Evolutionary conservation across 1,140 invertebrate species (phyloP).

Genomic region (Drosophila setifemur): DNA sequence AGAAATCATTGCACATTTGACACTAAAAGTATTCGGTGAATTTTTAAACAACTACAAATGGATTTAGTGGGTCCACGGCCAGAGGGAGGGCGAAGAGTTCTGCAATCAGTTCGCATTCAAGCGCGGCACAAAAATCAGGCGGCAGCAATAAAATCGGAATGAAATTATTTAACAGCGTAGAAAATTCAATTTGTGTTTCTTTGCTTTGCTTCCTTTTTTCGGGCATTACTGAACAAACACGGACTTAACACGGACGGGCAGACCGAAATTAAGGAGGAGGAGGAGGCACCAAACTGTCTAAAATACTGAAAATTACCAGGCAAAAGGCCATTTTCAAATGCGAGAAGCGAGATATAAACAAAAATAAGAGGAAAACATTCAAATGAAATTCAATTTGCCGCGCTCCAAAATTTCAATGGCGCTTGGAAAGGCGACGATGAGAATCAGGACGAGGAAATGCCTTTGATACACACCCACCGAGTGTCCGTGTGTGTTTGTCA

Average conservation of each 20-base stretch:
- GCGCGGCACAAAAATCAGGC: slow-evolving; percentile 55
- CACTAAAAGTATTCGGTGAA: slow-evolving; percentile 62
- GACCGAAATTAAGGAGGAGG: neutral
- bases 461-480: slow-evolving; percentile 27
- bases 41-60: slow-evolving; percentile 62
- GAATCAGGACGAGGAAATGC: slow-evolving; percentile 39
- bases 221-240: slow-evolving; percentile 27
- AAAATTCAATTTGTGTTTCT: slow-evolving; percentile 64
- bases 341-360: slow-evolving; percentile 40
- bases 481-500: slow-evolving; percentile 7
- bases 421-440: slow-evolving; percentile 15
- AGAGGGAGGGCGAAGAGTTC: neutral
- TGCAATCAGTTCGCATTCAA: slow-evolving; percentile 68
- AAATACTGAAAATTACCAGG: slow-evolving; percentile 63
- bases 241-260: neutral
- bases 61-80: slow-evolving; percentile 17
- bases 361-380: slow-evolving; percentile 55
- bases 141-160: slow-evolving; percentile 58
- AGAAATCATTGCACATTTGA: slow-evolving; percentile 34
- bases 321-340: slow-evolving; percentile 67
- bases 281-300: slow-evolving; percentile 18
- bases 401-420: slow-evolving; percentile 66
- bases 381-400: slow-evolving; percentile 79
- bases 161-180: slow-evolving; percentile 74
- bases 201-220: neutral